Base-by-base conservation (phyloP, 2,797 vertebrate species). In the Semaprochilodus insignis region DNA sequence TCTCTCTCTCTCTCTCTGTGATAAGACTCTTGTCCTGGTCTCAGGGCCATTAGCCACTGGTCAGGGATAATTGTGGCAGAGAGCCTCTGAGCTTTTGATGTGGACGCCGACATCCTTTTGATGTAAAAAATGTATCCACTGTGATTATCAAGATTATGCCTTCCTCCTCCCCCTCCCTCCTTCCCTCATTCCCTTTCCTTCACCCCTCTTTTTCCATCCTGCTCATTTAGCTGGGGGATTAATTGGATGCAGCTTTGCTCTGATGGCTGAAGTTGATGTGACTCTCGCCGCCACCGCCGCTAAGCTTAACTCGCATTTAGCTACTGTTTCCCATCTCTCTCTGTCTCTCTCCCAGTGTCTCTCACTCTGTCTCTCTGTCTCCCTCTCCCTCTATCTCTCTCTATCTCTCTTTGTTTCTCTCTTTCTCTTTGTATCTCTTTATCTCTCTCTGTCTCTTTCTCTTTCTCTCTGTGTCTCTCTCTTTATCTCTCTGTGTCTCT, bases 161-260 rank as follows among this genome's bases (percentile, higher is more conserved):
- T 87, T 92, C 80, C 87, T 88, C 80, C 60, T 19, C 74, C 78
- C 57, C 77, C 66, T 60, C 80, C 80, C 71, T 44, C 78, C 78
- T 80, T 57, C 82, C 81, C 66, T 69, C 57, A 62, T 82, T 75
- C 69, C 65, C 52, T 70, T 79, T 82, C 74, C 77, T 62, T 83
- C 83, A 82, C 79, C 71, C 88, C 83, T 81, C 85, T 78, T 91
- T 91, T 91, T 90, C 78, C 82, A 90, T 91, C 81, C 88, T 74
- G 74, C 62, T 77, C 52, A 71, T 88, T 91, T 77, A n/a, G 57
- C 87, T 82, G 81, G 85, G 84, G 70, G 87, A 91, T 94, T 92
- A 91, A 94, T 93, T 92, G 90, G 88, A 93, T 92, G 88, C 91
- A 93, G 93, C 88, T 91, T 89, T 44, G 83, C 60, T 82, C 55